Base-by-base conservation (phyloP, 2,113 vertebrate genomes). In the Hippocampus guttulatus region DNA sequence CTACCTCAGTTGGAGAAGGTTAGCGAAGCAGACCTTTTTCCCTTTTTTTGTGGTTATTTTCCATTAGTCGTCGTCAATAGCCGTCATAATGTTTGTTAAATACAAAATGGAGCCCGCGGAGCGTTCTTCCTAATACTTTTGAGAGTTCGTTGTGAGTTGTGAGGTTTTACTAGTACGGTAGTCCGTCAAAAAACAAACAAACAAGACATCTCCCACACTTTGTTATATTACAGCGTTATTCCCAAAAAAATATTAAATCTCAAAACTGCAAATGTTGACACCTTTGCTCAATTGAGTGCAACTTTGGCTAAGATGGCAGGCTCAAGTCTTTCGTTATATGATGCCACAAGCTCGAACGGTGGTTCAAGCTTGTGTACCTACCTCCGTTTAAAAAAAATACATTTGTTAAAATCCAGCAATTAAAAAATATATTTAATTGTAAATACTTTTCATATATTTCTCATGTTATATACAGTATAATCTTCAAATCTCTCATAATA, bases 1-100 rank as follows among this genome's bases (percentile, higher is more conserved):
- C 43, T 25, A 47, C 64, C 12, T 45, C 64, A 65, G 64, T 47
- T 43, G 23, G 25, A 65, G n/a, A 64, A 64, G 64, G 64, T 65
- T 18, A 33, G 58, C 1, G 5, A 15, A 23, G 51, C 2, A 62
- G 21, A 62, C 16, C 8, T 41, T 60, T 30, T 33, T 30, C 14
- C 23, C 25, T n/a, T 33, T 30, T 5, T 58, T 15, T 65, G 40
- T 23, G 20, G 4, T 12, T 21, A 27, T 47, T 25, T n/a, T 18
- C 10, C 64, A 27, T 47, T 65, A 11, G 18, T 47, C n/a, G 7
- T 23, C 3, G 14, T 25, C 12, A 9, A 47, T 27, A 47, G 14
- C n/a, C 20, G 47, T 45, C 23, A 27, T 16, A 25, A 20, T 6
- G 23, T 47, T n/a, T 65, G 14, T 10, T 23, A 23, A 14, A 43